Conservation (phyloP, 2,113 vertebrate species). For the Microtus richardsoni region DNA sequence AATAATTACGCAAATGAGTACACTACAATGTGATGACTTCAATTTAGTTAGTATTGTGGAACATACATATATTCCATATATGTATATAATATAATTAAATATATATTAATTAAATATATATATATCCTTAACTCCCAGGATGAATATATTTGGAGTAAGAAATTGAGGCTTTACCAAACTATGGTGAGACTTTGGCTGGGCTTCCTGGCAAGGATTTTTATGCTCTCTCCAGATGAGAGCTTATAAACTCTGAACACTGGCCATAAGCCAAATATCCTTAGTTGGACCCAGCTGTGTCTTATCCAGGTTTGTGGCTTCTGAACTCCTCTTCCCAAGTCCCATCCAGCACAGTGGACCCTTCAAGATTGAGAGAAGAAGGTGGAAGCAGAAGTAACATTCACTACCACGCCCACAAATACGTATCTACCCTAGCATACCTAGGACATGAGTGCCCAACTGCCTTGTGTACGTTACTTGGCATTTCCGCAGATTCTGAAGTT, state of each 20-base stretch:
- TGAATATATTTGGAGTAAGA: not conserved
- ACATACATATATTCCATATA: not conserved
- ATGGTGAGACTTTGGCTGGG: not conserved
- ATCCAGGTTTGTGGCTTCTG: not conserved
- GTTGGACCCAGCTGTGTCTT: not conserved
- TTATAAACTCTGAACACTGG: not conserved
- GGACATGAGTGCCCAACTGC: too few species aligned
- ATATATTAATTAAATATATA: not conserved
- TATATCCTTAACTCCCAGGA: not conserved
- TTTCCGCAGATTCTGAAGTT: not conserved
- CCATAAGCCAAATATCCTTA: not conserved
- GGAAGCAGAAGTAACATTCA: not conserved
- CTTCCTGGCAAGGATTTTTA: not conserved
- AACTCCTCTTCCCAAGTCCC: not conserved
- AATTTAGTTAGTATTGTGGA: not conserved
- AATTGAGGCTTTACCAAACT: not conserved
- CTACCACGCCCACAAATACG: rapidly evolving
- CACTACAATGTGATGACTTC: not conserved
- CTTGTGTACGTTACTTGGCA: not conserved
- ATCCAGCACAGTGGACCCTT: not conserved
- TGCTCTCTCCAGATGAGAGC: not conserved
- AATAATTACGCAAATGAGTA: not conserved
- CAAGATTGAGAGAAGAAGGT: not conserved
- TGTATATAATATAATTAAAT: not conserved
- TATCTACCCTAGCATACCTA: too few species aligned